A percentile compares a stretch with the other conserved stretches of the same genome.
Conservation (phyloP, 2,797 vertebrate species). For the Enoplosus armatus region DNA sequence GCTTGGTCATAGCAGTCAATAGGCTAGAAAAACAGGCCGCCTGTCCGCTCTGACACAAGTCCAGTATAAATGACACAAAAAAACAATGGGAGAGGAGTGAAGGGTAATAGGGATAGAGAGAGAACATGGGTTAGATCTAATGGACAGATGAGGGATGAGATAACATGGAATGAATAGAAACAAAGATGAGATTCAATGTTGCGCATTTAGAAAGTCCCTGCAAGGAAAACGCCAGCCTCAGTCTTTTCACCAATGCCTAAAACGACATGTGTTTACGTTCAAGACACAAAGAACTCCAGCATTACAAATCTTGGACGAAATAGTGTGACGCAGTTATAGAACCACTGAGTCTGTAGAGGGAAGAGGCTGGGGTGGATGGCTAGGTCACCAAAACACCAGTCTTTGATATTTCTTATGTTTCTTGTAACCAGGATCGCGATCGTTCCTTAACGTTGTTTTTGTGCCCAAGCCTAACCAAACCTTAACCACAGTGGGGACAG, state of each 20-base stretch:
- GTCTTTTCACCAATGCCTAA: not conserved
- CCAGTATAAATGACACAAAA: conserved; percentile 39
- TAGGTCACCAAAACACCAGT: not conserved
- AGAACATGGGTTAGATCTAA: conserved; percentile 22
- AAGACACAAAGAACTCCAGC: not conserved
- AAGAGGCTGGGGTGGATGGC: not conserved
- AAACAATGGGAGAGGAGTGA: conserved; percentile 30
- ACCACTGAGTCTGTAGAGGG: not conserved
- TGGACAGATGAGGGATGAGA: conserved; percentile 30
- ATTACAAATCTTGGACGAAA: not conserved
- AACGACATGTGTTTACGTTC: not conserved
- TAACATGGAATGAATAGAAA: not conserved
- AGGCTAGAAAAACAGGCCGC: conserved; percentile 64
- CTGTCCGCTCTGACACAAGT: conserved; percentile 43
- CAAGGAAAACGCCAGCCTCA: not conserved
- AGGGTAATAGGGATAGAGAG: conserved; percentile 1
- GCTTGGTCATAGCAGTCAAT: conserved; percentile 62
- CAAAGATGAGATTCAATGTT: conserved; percentile 1
- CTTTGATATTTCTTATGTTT: not conserved
- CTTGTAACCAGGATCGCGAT: not conserved
- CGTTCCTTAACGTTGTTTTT: not conserved
- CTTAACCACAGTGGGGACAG: not conserved
- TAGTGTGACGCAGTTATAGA: not conserved
- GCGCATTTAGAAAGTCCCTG: not conserved
- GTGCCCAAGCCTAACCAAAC: not conserved